These are phyloP conservation scores for roundworm (Caenorhabditis elegans) DNA, from an alignment of 1,140 invertebrate species.

Conservation along the genomic window WBcel235 BX284606.5:17052501-17053000, in stretches of 20 bases:
- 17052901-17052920: not conserved
- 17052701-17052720: not conserved
- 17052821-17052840: too few species aligned
- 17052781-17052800: too few species aligned
- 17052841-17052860: too few species aligned
- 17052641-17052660: not conserved
- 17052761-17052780: too few species aligned
- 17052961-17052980: not conserved
- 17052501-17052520: not conserved
- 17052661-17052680: not conserved
- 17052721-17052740: not conserved
- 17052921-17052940: slow-evolving; percentile 18
- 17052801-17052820: too few species aligned
- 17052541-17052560: not conserved
- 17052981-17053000: slow-evolving; percentile 8
- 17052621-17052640: not conserved
- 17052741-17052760: too few species aligned
- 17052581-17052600: not conserved
- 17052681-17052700: not conserved
- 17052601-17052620: not conserved
- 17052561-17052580: not conserved
- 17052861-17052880: too few species aligned
- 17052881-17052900: not conserved
- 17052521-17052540: not conserved
- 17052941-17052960: not conserved